Evolutionary conservation across 1,140 invertebrate species (phyloP).

Genomic region (Littorina saxatilis): DNA sequence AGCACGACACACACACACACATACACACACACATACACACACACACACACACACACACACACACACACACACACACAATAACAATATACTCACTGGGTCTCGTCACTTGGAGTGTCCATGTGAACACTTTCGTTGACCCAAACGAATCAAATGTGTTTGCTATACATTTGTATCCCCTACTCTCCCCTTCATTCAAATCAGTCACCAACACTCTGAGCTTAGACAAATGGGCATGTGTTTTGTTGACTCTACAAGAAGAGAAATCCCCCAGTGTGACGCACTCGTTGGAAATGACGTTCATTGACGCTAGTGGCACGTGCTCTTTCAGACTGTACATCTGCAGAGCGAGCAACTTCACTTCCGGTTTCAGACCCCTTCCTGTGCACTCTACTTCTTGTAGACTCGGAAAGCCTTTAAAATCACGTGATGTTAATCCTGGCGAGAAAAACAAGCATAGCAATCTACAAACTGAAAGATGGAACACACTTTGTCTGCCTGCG

Average conservation of each 20-base stretch:
- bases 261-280: slow-evolving; percentile 15
- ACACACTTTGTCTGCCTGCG: too few relatives aligned
- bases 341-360: slow-evolving; percentile 3
- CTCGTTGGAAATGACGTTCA: neutral
- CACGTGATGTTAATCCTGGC: slow-evolving; percentile 7
- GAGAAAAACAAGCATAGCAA: too few relatives aligned
- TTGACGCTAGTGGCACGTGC: neutral
- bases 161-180: neutral
- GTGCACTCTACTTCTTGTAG: slow-evolving; percentile 19
- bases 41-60: slow-evolving; percentile 4
- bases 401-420: slow-evolving; percentile 20
- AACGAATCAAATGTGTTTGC: slow-evolving; percentile 1
- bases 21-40: neutral
- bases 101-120: neutral
- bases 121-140: neutral
- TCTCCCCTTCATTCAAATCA: slow-evolving; percentile 27
- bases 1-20: neutral
- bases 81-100: neutral
- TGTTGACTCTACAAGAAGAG: slow-evolving; percentile 18
- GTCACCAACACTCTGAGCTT: slow-evolving; percentile 10
- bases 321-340: neutral
- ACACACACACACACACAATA: slow-evolving; percentile 23
- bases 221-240: neutral
- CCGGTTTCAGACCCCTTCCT: slow-evolving; percentile 5
- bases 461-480: too few relatives aligned